A percentile compares a stretch with the other conserved stretches of the same genome.
phyloP scores from a whole-genome alignment of 2,888 invertebrate genomes.

The Microctonus aethiopoides region DNA sequence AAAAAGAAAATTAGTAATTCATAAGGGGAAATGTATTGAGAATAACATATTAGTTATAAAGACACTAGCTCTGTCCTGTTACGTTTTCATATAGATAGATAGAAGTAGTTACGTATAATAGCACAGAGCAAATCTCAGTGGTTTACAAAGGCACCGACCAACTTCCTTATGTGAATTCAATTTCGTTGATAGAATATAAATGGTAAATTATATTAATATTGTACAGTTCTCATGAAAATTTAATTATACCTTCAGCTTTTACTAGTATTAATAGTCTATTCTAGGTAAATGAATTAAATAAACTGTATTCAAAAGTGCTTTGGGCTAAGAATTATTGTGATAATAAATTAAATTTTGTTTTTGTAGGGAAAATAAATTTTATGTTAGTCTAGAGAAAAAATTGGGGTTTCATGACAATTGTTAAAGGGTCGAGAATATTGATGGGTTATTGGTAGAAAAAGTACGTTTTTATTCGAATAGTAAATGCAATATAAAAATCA shows the following conservation, averaged over 20 bases:
- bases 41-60: background rate
- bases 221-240: no score
- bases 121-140: background rate
- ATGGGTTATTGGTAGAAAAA: slow-evolving; percentile 14
- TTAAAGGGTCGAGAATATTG: slow-evolving; percentile 13
- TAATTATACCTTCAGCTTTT: background rate
- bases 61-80: no score
- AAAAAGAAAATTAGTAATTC: background rate
- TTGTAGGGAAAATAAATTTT: background rate
- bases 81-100: no score
- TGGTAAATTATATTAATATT: no score
- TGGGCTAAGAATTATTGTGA: background rate
- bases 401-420: background rate
- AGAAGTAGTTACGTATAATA: no score
- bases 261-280: no score
- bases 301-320: background rate
- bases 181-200: background rate
- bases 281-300: no score
- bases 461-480: background rate
- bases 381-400: background rate
- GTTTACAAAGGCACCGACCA: background rate
- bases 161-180: background rate
- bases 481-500: slow-evolving; percentile 40
- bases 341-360: background rate
- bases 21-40: background rate